Conservation (phyloP, 2,113 vertebrate species). For the Argyrosomus japonicus region DNA sequence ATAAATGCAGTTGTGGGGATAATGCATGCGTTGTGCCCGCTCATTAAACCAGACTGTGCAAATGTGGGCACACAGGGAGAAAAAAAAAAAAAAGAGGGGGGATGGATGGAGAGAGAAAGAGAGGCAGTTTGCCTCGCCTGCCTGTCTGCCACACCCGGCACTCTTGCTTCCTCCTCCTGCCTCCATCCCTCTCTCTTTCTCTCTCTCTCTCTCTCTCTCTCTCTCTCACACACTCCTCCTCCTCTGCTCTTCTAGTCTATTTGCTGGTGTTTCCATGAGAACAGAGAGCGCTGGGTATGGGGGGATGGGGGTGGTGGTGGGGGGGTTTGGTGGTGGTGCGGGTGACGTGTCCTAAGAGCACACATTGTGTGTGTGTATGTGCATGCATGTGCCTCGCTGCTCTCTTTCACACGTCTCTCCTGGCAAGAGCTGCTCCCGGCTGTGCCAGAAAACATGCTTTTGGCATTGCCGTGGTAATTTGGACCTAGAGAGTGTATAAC, state of each 20-base stretch:
- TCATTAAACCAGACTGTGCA: slow-evolving; percentile 59
- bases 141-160: slow-evolving; percentile 78
- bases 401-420: slow-evolving; percentile 70
- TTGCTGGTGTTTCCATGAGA: slow-evolving; percentile 86
- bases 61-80: slow-evolving; percentile 48
- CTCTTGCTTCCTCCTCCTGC: slow-evolving; percentile 64
- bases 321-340: slow-evolving; percentile 42
- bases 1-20: slow-evolving; percentile 60
- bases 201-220: slow-evolving; percentile 3
- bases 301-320: slow-evolving; percentile 36
- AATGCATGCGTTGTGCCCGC: slow-evolving; percentile 52
- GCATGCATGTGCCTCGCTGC: slow-evolving; percentile 35
- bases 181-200: slow-evolving; percentile 41
- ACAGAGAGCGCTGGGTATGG: slow-evolving; percentile 77
- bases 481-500: slow-evolving; percentile 42
- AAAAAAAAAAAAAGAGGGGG: slow-evolving; percentile 3
- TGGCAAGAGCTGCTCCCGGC: slow-evolving; percentile 49
- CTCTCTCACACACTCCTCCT: slow-evolving; percentile 39
- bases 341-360: slow-evolving; percentile 77
- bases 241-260: slow-evolving; percentile 76
- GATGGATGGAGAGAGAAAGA: background rate
- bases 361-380: slow-evolving; percentile 7
- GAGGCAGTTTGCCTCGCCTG: slow-evolving; percentile 55
- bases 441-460: slow-evolving; percentile 72
- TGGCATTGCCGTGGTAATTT: slow-evolving; percentile 59